Percentiles rank a stretch among this genome's conserved stretches.
Evolutionary conservation across 2,797 vertebrate genomes (phyloP).

Genomic region (Melanogrammus aeglefinus): DNA sequence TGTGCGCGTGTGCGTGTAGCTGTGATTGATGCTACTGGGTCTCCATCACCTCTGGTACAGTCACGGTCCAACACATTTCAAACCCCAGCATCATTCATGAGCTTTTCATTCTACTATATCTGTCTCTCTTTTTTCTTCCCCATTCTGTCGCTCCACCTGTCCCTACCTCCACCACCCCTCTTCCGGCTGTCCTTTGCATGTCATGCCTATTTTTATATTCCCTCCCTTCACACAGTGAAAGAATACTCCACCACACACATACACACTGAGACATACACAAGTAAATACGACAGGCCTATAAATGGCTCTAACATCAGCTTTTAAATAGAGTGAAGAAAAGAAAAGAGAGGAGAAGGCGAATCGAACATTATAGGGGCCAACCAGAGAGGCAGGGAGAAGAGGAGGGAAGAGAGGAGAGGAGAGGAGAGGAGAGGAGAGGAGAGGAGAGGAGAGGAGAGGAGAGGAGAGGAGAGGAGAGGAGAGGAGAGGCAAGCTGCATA

Average conservation of each 20-base stretch:
- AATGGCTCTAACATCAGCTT: conserved; percentile 28
- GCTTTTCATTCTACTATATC: conserved; percentile 13
- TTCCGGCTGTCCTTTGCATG: not conserved
- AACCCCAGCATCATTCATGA: conserved; percentile 50
- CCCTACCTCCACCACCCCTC: not conserved
- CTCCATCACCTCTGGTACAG: conserved; percentile 63
- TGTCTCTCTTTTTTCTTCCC: not conserved
- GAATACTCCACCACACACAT: conserved; percentile 22
- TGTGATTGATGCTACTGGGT: conserved; percentile 63
- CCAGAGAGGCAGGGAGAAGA: not conserved
- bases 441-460: not conserved
- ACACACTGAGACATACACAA: conserved; percentile 41
- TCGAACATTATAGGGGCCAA: not conserved
- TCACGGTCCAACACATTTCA: conserved; percentile 56
- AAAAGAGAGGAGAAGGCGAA: not conserved
- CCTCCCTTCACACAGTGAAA: not conserved
- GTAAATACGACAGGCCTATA: conserved; percentile 38
- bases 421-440: not conserved
- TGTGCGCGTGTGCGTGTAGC: conserved; percentile 9
- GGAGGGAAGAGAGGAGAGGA: not conserved
- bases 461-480: not conserved
- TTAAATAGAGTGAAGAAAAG: not conserved
- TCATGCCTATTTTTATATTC: not conserved
- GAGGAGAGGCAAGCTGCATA: not conserved
- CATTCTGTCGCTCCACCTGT: not conserved